Evolutionary conservation across 2,113 vertebrate genomes (phyloP), one percentile per base, ranked within the genome.

Genomic region (Heliornis fulica): DNA sequence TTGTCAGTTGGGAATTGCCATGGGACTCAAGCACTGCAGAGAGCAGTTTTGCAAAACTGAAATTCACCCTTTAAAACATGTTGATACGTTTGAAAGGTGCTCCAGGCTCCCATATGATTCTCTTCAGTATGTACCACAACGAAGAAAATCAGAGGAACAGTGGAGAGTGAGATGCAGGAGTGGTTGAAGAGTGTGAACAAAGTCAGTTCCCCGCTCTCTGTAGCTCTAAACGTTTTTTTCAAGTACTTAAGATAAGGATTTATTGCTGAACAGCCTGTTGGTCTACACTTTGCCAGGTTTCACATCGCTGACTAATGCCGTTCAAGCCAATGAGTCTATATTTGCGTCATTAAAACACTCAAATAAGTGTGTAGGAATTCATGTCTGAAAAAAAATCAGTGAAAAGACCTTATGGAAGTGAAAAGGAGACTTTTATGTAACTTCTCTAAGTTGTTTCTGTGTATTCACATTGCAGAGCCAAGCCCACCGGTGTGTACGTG

Each of bases 401-500:
- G 53, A 26, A 74, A n/a, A 57, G 60, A 3, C 1, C 6, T 53
- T 2, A 0, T 2, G 80, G 3, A 5, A n/a, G 41, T 31, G 63
- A n/a, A 53, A 36, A 48, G 31, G 51, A n/a, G 34, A 4, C 14
- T 59, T 87, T 11, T 31, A 3, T 76, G 76, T 5, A 2, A 11
- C 19, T 56, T 61, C 60, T 25, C 31, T 1, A 32, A 16, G 22
- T 11, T 17, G 1, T 6, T 0, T 34, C 28, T 20, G 1, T 13
- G 0, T 23, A 3, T 29, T 46, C 60, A 68, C 51, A 3, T 25
- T 29, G 1, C 29, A 3, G 14, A 25, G 32, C 6, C 53, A 29
- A 70, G 23, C 1, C 54, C 64, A 5, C 36, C 4, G 1, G 0
- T 5, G 11, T 2, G 15, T 4, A 1, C 9, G 0, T 2, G 34